These are phyloP conservation scores for Ceratitis capitata DNA, from an alignment of 1,140 invertebrate genomes.

Conservation along the genomic window DNA sequence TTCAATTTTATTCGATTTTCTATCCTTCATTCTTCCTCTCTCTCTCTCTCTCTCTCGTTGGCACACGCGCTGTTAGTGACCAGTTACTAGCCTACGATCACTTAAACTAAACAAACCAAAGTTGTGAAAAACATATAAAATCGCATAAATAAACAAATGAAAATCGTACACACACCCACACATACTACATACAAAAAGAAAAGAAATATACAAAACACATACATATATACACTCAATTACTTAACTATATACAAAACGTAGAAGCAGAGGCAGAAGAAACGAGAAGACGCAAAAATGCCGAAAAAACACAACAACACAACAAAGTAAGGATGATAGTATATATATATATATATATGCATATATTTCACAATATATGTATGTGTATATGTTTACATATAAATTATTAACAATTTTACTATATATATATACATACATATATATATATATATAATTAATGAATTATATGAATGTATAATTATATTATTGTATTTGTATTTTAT, in stretches of 20 bases:
- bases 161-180: neutral
- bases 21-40: neutral
- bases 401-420: constrained; percentile 44
- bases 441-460: constrained; percentile 50
- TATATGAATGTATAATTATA: constrained; percentile 52
- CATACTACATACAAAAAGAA: neutral
- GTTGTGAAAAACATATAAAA: constrained; percentile 1
- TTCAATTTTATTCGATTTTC: too few relatives aligned
- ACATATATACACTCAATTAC: neutral
- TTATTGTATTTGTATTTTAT: constrained; percentile 63
- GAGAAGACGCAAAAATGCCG: constrained; percentile 23
- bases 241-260: neutral
- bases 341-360: constrained; percentile 39
- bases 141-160: neutral
- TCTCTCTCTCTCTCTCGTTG: neutral
- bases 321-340: constrained; percentile 37
- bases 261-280: neutral
- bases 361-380: constrained; percentile 21
- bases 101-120: neutral
- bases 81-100: neutral
- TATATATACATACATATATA: constrained; percentile 38
- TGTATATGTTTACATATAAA: constrained; percentile 53
- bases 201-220: neutral
- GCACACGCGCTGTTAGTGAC: neutral
- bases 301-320: constrained; percentile 13